A percentile compares a stretch with the other conserved stretches of the same genome.
Evolutionary conservation across 2,888 invertebrate genomes (phyloP).

Genomic region (Hirtodrosophila trivittata): DNA sequence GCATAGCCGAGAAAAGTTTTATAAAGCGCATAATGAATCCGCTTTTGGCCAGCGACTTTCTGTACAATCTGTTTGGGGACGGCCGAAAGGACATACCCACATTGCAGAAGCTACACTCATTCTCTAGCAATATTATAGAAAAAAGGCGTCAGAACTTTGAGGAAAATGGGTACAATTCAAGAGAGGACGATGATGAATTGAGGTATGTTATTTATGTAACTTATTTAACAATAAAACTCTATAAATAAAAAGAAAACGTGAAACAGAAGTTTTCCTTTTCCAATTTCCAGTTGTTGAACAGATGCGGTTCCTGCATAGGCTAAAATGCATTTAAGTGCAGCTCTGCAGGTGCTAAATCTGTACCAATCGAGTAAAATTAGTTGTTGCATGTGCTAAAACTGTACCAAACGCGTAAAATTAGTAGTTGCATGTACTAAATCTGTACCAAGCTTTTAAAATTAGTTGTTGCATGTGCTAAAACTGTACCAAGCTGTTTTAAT

Average conservation of each 20-base stretch:
- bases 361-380: too few species aligned
- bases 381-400: too few species aligned
- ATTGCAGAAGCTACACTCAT: constrained; percentile 58
- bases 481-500: too few species aligned
- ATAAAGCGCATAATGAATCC: constrained; percentile 63
- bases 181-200: constrained; percentile 12
- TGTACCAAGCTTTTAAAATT: too few species aligned
- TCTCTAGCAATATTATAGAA: constrained; percentile 68
- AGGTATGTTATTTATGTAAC: constrained; percentile 10
- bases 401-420: too few species aligned
- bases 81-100: constrained; percentile 47
- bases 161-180: not conserved
- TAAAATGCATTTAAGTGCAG: too few species aligned
- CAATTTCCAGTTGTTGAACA: too few species aligned
- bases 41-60: constrained; percentile 37
- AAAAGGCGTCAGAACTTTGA: constrained; percentile 53
- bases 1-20: constrained; percentile 55
- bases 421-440: too few species aligned
- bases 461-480: too few species aligned
- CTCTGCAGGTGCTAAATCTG: too few species aligned
- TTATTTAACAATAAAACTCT: not conserved
- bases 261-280: not conserved
- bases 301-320: too few species aligned
- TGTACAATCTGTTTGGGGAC: constrained; percentile 53
- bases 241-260: not conserved